Base-by-base conservation (phyloP, 1,140 invertebrate species). In the Ceratina japonica region DNA sequence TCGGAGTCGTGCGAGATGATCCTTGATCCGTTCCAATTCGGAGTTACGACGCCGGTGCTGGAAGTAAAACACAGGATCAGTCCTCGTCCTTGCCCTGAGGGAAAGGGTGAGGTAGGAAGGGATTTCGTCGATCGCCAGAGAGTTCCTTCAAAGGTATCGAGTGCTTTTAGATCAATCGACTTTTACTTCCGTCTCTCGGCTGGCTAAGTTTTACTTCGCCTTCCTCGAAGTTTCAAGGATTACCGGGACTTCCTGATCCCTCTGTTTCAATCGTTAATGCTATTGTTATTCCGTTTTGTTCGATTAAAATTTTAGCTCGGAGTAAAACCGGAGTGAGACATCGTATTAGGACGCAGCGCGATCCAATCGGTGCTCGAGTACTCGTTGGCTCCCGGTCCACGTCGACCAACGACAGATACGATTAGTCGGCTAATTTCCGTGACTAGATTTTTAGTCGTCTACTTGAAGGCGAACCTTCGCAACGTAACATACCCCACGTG, bases 41-140 rank as follows among this genome's bases (percentile, higher is more conserved):
- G 79, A 85, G 84, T 90, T 90, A 90, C 87, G 88, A 89, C 62
- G 86, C 83, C 62, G 88, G 87, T 22, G 87, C 89, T 89, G 81
- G 8, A 87, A 88, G 79, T 27, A 82, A 77, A 82, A 44, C 37
- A 10, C 10, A 44, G 37, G 37, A 44, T 44, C 10, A 44, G 37
- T 44, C 37, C n/a, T n/a, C n/a, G n/a, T n/a, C n/a, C n/a, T n/a
- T n/a, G n/a, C n/a, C n/a, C n/a, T n/a, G n/a, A n/a, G n/a, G n/a
- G n/a, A n/a, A n/a, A n/a, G n/a, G n/a, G n/a, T n/a, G n/a, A n/a
- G n/a, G 7, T 37, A 37, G 37, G 37, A 37, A 44, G 27, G 27
- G 27, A 31, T 31, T 8, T 44, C 37, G 37, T 44, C 37, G 10
- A 44, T 44, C 10, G 37, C 10, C 10, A 44, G 37, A 44, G 37